Conservation (phyloP, 2,888 invertebrate genomes). For the Limnephilus marmoratus region DNA sequence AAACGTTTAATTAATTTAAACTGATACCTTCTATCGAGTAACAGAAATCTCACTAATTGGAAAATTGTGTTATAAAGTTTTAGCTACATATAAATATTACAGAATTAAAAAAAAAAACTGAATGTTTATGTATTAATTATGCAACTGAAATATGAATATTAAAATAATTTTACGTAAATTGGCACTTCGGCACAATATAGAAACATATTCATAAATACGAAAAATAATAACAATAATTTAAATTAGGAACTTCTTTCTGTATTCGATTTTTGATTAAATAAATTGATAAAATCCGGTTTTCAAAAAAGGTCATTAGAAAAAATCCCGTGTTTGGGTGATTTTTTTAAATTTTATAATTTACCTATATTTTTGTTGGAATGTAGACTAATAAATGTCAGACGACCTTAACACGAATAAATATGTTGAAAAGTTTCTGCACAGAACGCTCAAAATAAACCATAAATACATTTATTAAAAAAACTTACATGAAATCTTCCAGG, state of each 20-base stretch:
- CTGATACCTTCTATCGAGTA: background rate
- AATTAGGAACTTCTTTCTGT: background rate
- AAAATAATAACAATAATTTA: background rate
- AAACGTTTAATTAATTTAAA: background rate
- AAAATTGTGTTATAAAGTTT: background rate
- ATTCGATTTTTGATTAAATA: background rate
- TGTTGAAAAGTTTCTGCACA: background rate
- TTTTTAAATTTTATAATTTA: too few relatives aligned
- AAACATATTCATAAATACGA: background rate
- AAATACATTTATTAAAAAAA: slow-evolving; percentile 66
- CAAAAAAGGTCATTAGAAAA: background rate
- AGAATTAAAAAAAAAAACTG: background rate
- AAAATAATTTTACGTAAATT: background rate
- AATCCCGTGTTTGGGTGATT: background rate
- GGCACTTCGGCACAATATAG: background rate
- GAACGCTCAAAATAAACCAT: background rate
- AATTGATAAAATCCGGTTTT: background rate
- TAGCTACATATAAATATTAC: background rate
- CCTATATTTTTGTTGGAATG: background rate
- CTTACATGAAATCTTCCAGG: slow-evolving; percentile 88
- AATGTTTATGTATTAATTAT: background rate
- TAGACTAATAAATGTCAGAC: background rate
- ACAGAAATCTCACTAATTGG: background rate
- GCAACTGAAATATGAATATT: background rate
- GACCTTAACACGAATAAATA: background rate